Evolutionary conservation across 35 echinoderm and acorn worm species (phyloP).

Genomic region (Ophioderma brevispina): DNA sequence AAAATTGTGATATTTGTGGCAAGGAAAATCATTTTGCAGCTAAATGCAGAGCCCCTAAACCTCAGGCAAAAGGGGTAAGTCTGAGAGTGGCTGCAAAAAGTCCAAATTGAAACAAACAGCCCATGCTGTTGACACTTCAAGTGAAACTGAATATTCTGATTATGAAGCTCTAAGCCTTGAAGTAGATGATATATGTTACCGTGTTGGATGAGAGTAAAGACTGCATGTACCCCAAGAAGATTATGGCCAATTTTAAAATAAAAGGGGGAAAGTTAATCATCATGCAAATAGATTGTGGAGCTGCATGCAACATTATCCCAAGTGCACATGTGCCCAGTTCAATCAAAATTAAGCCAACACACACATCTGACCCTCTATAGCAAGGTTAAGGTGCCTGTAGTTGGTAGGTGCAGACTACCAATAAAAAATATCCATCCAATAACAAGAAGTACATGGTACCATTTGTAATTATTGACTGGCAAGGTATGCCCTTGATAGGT

Average conservation of each 20-base stretch:
- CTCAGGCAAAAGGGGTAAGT: too few species aligned
- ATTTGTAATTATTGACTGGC: slow-evolving; percentile 36
- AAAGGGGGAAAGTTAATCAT: slow-evolving; percentile 1
- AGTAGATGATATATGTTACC: too few species aligned
- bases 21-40: slow-evolving; percentile 34
- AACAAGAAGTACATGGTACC: slow-evolving; percentile 21
- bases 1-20: slow-evolving; percentile 24
- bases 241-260: not conserved
- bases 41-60: too few species aligned
- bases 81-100: too few species aligned
- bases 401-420: slow-evolving; percentile 18
- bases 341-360: not conserved
- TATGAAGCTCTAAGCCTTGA: not conserved
- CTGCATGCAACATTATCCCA: slow-evolving; percentile 25
- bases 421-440: slow-evolving; percentile 28
- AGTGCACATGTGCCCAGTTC: not conserved
- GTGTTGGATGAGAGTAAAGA: too few species aligned
- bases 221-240: too few species aligned
- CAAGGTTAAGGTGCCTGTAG: not conserved
- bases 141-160: not conserved
- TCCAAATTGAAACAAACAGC: too few species aligned
- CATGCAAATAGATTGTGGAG: slow-evolving; percentile 36
- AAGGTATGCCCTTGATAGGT: slow-evolving; percentile 28
- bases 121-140: too few species aligned
- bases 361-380: not conserved